phyloP scores from a whole-genome alignment of 2,113 vertebrate species.

The Pachycephala philippinensis region DNA sequence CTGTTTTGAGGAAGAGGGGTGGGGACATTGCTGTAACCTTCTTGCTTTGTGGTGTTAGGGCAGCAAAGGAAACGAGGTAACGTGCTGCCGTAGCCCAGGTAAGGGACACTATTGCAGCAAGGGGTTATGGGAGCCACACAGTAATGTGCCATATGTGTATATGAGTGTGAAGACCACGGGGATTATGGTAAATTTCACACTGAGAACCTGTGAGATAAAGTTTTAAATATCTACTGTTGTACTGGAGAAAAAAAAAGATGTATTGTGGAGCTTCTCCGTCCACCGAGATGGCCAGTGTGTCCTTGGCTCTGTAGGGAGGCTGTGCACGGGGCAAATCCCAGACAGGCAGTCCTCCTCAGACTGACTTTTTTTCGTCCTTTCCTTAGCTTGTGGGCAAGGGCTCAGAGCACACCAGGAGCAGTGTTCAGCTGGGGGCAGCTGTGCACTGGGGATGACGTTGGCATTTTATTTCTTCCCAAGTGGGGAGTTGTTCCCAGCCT shows the following conservation, averaged over 20 bases:
- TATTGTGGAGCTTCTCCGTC: background rate
- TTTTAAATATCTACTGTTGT: background rate
- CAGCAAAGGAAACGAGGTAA: background rate
- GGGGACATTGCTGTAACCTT: background rate
- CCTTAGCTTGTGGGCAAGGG: background rate
- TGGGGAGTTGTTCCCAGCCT: background rate
- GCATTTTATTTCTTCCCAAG: background rate
- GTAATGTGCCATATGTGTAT: accelerated
- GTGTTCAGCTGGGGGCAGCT: background rate
- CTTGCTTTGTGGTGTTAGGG: background rate
- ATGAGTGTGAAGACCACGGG: background rate
- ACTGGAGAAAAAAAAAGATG: background rate
- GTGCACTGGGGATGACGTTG: background rate
- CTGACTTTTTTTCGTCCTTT: background rate
- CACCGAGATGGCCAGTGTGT: accelerated
- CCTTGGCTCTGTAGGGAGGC: background rate
- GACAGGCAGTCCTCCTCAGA: accelerated
- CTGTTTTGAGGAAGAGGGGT: background rate
- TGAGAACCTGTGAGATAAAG: background rate
- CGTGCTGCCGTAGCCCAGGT: accelerated
- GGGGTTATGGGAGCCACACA: background rate
- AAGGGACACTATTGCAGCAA: background rate
- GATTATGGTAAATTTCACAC: background rate
- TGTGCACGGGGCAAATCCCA: background rate
- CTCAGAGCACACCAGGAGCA: background rate